These are phyloP conservation scores for Pegoplata infirma DNA, from an alignment of 2,888 invertebrate species.

Conservation along the genomic window DNA sequence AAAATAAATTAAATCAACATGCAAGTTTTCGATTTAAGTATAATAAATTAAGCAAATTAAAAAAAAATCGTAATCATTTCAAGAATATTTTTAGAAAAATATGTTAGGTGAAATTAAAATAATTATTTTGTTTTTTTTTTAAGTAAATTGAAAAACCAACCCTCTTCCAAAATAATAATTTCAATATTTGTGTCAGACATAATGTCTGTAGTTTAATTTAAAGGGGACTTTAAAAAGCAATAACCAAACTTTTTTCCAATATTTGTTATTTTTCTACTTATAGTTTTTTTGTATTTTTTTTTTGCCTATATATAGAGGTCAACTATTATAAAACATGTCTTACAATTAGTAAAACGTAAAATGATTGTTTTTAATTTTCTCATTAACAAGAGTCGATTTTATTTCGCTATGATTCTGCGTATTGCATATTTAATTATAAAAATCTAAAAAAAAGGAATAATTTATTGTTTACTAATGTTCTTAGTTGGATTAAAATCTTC, in stretches of 20 bases:
- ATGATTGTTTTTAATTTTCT: neutral
- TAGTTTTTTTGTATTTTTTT: too few species aligned
- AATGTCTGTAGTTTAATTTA: slow-evolving; percentile 38
- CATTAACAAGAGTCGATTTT: neutral
- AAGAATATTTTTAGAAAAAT: too few species aligned
- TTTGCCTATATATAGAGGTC: slow-evolving; percentile 32
- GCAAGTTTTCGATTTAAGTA: too few species aligned
- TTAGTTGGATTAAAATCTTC: neutral
- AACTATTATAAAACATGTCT: slow-evolving; percentile 31
- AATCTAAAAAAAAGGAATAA: too few species aligned
- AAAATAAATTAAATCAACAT: too few species aligned
- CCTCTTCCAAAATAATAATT: neutral
- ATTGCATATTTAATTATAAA: neutral
- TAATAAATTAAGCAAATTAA: too few species aligned
- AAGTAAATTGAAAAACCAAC: neutral
- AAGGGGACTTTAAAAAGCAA: slow-evolving; percentile 1
- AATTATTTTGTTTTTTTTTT: too few species aligned
- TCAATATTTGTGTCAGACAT: slow-evolving; percentile 40
- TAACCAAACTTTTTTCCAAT: slow-evolving; percentile 25
- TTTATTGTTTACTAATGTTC: slow-evolving; percentile 10
- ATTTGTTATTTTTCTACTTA: slow-evolving; percentile 18
- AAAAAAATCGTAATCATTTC: too few species aligned
- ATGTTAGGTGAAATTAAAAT: too few species aligned
- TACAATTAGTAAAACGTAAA: neutral
- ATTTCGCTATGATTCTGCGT: slow-evolving; percentile 27